phyloP scores from a whole-genome alignment of 2,888 invertebrate species.

The Cheilosia soror region DNA sequence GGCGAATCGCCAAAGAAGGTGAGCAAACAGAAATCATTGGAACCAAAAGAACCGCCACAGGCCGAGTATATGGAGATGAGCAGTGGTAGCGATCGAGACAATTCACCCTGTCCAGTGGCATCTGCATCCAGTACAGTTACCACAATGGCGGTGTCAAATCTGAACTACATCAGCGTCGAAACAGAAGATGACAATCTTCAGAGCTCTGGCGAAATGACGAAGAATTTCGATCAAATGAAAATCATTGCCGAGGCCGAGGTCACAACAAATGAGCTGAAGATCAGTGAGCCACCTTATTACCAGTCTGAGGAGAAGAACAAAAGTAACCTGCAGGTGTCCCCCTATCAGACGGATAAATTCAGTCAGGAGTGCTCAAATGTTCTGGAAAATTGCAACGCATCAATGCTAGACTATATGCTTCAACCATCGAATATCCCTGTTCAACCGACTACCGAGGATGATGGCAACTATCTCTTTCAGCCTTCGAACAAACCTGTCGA shows the following conservation, averaged over 20 bases:
- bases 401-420: constrained; percentile 85
- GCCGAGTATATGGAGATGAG: constrained; percentile 84
- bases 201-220: constrained; percentile 80
- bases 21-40: constrained; percentile 48
- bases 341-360: constrained; percentile 81
- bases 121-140: constrained; percentile 77
- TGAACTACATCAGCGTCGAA: constrained; percentile 83
- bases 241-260: constrained; percentile 80
- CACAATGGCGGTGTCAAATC: constrained; percentile 82
- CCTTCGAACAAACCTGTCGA: constrained; percentile 83
- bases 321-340: constrained; percentile 77
- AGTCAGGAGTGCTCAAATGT: constrained; percentile 83
- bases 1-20: constrained; percentile 83
- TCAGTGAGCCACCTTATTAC: constrained; percentile 83
- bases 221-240: constrained; percentile 80
- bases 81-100: constrained; percentile 82
- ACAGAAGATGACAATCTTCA: constrained; percentile 81
- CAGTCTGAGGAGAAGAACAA: constrained; percentile 82
- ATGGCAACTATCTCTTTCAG: constrained; percentile 82
- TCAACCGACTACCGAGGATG: constrained; percentile 80
- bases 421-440: constrained; percentile 88
- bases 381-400: constrained; percentile 80
- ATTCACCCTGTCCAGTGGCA: constrained; percentile 78
- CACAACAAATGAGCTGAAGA: constrained; percentile 82
- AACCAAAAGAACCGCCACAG: constrained; percentile 53